Evolutionary conservation across 1,140 invertebrate genomes (phyloP).

Genomic region (Acyrthosiphon pisum): DNA sequence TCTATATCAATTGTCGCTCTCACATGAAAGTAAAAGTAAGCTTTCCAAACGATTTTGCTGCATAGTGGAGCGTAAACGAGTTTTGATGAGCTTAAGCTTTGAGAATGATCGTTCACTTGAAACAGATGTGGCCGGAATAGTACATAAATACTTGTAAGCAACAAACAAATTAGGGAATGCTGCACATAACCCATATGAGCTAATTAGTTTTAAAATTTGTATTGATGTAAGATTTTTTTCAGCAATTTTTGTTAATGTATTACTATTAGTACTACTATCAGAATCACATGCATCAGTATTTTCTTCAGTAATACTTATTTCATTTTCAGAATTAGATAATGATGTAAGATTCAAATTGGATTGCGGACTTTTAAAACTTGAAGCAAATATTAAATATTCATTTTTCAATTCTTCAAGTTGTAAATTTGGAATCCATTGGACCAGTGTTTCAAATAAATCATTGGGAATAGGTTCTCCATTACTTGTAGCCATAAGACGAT

Average conservation of each 20-base stretch:
- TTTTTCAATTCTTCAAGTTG: too few species aligned
- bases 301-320: too few species aligned
- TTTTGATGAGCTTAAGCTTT: slow-evolving; percentile 11
- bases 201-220: slow-evolving; percentile 12
- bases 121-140: not conserved
- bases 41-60: not conserved
- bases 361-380: too few species aligned
- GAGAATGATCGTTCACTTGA: slow-evolving; percentile 27
- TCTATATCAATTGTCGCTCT: not conserved
- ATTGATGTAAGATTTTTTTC: slow-evolving; percentile 5
- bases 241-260: not conserved
- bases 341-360: too few species aligned
- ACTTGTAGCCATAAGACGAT: too few species aligned
- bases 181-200: not conserved
- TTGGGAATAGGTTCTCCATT: too few species aligned
- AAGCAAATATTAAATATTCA: too few species aligned
- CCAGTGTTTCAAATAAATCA: too few species aligned
- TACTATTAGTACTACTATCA: too few species aligned
- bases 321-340: too few species aligned
- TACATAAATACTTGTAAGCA: slow-evolving; percentile 34
- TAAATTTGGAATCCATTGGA: too few species aligned
- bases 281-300: too few species aligned
- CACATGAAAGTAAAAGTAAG: slow-evolving; percentile 13
- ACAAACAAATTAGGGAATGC: not conserved
- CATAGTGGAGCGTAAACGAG: slow-evolving; percentile 17